phyloP scores from a whole-genome alignment of 2,888 invertebrate species.

The Gerris lacustris region DNA sequence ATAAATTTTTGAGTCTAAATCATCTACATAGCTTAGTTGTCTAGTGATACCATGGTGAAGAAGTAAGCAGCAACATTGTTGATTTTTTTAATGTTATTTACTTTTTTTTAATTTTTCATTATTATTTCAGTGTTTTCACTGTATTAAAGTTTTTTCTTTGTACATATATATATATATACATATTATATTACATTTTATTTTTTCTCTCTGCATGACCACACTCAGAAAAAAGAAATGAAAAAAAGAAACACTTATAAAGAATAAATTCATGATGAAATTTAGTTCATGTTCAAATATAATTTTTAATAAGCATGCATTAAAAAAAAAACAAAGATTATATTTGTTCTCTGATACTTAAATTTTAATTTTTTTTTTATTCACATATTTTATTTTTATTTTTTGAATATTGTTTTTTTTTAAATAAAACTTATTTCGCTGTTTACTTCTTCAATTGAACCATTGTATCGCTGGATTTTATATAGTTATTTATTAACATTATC shows the following conservation, averaged over 20 bases:
- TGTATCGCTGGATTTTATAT: slow-evolving; percentile 11
- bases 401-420: background rate
- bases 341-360: background rate
- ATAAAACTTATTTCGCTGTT: slow-evolving; percentile 19
- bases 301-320: background rate
- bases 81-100: background rate
- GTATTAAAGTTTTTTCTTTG: background rate
- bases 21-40: background rate
- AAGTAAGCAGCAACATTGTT: slow-evolving; percentile 10
- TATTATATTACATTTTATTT: background rate
- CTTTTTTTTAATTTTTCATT: background rate
- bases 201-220: background rate
- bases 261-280: too few species aligned
- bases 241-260: too few species aligned
- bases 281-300: background rate
- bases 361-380: background rate
- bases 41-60: slow-evolving; percentile 7
- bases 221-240: background rate
- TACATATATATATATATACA: too few species aligned
- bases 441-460: slow-evolving; percentile 22
- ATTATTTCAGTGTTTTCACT: background rate
- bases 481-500: slow-evolving; percentile 14
- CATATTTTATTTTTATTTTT: background rate
- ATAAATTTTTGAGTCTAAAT: background rate
- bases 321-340: background rate